Evolutionary conservation across 1,140 invertebrate species (phyloP), one percentile per base, ranked within the genome.

Genomic region (Saccostrea echinata): DNA sequence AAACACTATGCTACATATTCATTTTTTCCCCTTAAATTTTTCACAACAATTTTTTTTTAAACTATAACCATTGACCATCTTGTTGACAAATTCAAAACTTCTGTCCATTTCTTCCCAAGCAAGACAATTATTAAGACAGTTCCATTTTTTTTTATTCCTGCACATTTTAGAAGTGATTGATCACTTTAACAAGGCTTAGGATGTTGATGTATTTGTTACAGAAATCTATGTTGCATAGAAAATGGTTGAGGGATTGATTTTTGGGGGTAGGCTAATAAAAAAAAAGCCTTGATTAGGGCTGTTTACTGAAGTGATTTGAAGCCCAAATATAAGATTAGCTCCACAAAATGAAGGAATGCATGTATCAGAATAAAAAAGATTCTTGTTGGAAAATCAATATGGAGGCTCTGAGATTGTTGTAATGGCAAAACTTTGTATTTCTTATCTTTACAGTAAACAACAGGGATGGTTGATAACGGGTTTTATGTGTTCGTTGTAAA

Each of bases 271-370:
- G 27, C 68, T 71, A 71, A 30, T 71, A 71, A 30, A 30, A 30
- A 30, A 27, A 71, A 71, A 33, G 68, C 30, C 68, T 71, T 71
- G 68, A 71, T 71, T 71, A 71, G 68, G 27, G 24, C 16, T 71
- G 27, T 71, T 30, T 30, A 30, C 13, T 71, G 68, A 71, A 71
- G 68, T 71, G 68, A 71, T 33, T 71, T 8, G 24, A 71, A 71
- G 68, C 68, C 24, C 24, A 33, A 33, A 27, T 27, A 71, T 27
- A 71, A 71, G 27, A 71, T 71, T 71, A 27, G 68, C 68, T 71
- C 68, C 68, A 33, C 27, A 33, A 71, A 71, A 30, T 30, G 24
- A 30, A 30, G 16, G n/a, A n/a, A n/a, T n/a, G 18, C 57, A 24
- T 8, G 18, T 27, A 12, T 71, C 11, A 30, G 68, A 30, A 33